Base-by-base conservation (phyloP, 1,140 invertebrate genomes). In the Drosophila azteca region DNA sequence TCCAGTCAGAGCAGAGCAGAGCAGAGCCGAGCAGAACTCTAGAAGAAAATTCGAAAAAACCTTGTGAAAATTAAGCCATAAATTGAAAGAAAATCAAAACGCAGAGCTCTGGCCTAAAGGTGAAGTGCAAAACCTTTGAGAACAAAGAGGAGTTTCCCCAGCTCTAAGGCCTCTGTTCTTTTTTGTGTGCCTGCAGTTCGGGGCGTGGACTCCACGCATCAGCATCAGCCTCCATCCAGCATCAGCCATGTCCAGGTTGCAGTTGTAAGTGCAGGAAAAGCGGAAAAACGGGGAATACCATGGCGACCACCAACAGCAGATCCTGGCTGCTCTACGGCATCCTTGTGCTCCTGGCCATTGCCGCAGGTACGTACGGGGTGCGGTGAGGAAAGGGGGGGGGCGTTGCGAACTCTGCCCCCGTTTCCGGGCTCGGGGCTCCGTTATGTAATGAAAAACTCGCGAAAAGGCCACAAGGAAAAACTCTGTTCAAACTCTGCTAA, bases 341-440 rank as follows among this genome's bases (percentile, higher is more conserved):
- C 52, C 58, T 88, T 13, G 64, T 63, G 50, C 57, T 87, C 31
- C 63, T 88, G 81, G 59, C 78, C 61, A 53, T 88, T 67, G 44
- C 63, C 45, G 59, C 62, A 88, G 83, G 83, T 88, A 83, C 76
- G 83, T 87, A 73, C 41, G 70, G 58, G 70, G 58, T 65, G 60
- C 39, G 26, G 51, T 48, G 43, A 51, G 46, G 50, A 39, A 41
- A 44, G 48, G 48, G 20, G 48, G 48, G 20, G 24, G 17, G 51
- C 68, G 9, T 43, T 44, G 44, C 24, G 29, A 9, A 29, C 61
- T 49, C 31, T 31, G 29, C 54, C 57, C 44, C 29, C 43, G 7
- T 35, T 43, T 69, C 35, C 52, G 58, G 45, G 59, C 26, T 46
- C 43, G 63, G 57, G 58, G 11, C 31, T 39, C 31, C 11, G 43